Conservation (phyloP, 2,888 invertebrate species). For the Apodemia mormo region DNA sequence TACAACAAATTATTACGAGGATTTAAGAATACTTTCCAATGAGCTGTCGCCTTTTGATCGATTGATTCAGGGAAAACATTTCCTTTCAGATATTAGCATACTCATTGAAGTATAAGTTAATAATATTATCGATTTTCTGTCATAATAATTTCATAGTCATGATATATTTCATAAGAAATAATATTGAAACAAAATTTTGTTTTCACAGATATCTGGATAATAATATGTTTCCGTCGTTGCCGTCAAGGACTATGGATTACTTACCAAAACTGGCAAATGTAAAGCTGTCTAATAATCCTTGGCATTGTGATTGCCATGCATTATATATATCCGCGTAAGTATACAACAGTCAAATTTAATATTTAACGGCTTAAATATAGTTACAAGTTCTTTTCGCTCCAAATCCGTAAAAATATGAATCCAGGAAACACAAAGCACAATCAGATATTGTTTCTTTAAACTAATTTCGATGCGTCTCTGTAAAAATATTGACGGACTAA, state of each 20-base stretch:
- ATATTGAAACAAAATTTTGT: neutral
- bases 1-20: too few relatives aligned
- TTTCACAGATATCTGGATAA: slow-evolving; percentile 86
- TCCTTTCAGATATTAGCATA: too few relatives aligned
- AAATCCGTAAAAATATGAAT: too few relatives aligned
- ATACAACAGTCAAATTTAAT: neutral
- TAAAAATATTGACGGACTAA: neutral
- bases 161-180: too few relatives aligned
- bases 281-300: slow-evolving; percentile 88
- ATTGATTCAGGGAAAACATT: too few relatives aligned
- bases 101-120: too few relatives aligned
- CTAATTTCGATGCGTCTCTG: neutral
- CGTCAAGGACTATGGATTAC: slow-evolving; percentile 84
- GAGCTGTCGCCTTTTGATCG: neutral
- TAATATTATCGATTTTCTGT: too few relatives aligned
- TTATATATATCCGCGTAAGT: slow-evolving; percentile 87
- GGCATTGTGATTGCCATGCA: slow-evolving; percentile 90
- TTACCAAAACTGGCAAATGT: slow-evolving; percentile 84
- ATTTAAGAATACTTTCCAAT: neutral
- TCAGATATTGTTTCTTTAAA: too few relatives aligned
- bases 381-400: too few relatives aligned
- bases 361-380: too few relatives aligned
- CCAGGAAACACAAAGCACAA: too few relatives aligned
- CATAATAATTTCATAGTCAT: too few relatives aligned
- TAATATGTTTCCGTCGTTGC: slow-evolving; percentile 86